Base-by-base conservation (phyloP, 2,113 vertebrate genomes). In the Gobio gobio region DNA sequence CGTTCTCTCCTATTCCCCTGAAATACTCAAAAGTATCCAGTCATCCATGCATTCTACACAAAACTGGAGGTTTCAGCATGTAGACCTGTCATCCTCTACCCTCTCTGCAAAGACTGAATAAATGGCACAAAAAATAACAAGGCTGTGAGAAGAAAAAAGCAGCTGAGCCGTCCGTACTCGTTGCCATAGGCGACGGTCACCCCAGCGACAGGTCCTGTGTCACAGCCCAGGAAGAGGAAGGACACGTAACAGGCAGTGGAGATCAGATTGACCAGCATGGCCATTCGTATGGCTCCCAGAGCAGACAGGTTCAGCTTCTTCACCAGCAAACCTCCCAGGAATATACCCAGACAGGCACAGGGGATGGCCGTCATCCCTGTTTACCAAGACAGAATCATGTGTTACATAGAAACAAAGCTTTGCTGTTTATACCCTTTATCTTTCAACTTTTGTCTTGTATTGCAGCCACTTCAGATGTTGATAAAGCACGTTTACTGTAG, bases 281-380 rank as follows among this genome's bases (percentile, higher is more conserved):
- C 97, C 98, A 99, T 99, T 63, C 96, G 95, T 78, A 98, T 97
- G 85, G 98, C 98, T 74, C 98, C 97, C 49, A 99, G 94, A 0
- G 98, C 97, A 0, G 97, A 97, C 84, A 99, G 92, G 92, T 97
- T 99, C 86, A 99, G 94, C 94, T 99, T 99, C 93, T 99, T 99
- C 89, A 99, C 98, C 91, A 99, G 93, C 79, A 99, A 94, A 1
- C 98, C 98, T 0, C 98, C 97, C 92, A 99, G 94, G 92, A 99
- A 99, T 93, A 99, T 99, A 45, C 98, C 98, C 93, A 99, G 94
- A 82, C 98, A 99, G 0, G 98, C 98, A 7, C 98, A 99, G 0
- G 98, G 98, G 89, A 99, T 99, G 5, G 98, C 98, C 0, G 98
- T 99, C 98, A 99, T 98, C 78, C 98, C 98, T 99, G 91, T 40